Percentiles rank a stretch among this genome's conserved stretches.
phyloP scores from a whole-genome alignment of 1,140 invertebrate genomes.

The Pseudomyrmex cubaensis region DNA sequence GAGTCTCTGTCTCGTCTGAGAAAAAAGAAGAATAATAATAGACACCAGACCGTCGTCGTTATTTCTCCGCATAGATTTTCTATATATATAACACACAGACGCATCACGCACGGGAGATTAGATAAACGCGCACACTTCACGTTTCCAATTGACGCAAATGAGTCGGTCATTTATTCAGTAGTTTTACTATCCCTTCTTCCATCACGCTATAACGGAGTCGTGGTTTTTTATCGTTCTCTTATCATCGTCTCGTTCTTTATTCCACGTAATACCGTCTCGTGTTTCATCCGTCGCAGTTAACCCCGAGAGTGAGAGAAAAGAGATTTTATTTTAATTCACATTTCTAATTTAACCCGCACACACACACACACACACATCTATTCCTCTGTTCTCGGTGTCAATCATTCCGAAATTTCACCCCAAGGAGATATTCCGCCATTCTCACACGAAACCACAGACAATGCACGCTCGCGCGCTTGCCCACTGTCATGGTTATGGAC shows the following conservation, averaged over 20 bases:
- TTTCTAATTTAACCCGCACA: not conserved
- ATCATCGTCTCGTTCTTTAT: slow-evolving; percentile 16
- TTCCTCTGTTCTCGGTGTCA: slow-evolving; percentile 9
- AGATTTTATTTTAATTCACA: slow-evolving; percentile 14
- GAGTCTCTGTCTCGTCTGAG: not conserved
- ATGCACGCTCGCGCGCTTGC: not conserved
- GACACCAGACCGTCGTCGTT: not conserved
- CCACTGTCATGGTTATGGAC: slow-evolving; percentile 11
- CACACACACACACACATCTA: not conserved
- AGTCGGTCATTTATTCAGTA: slow-evolving; percentile 30
- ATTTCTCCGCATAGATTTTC: not conserved
- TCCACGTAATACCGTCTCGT: not conserved
- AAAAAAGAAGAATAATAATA: not conserved
- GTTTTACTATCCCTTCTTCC: not conserved
- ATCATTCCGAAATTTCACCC: slow-evolving; percentile 37
- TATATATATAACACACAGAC: not conserved
- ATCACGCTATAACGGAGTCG: no score
- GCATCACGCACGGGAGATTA: not conserved
- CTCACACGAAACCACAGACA: slow-evolving; percentile 10
- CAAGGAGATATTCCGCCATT: not conserved
- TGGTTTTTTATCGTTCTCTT: slow-evolving; percentile 16
- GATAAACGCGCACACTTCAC: slow-evolving; percentile 8
- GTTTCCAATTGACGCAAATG: slow-evolving; percentile 19
- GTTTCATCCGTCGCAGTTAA: not conserved
- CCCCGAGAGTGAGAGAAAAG: not conserved